Evolutionary conservation across 2,797 vertebrate genomes (phyloP), one percentile per base, ranked within the genome.

Genomic region (Gephyroberyx darwinii): DNA sequence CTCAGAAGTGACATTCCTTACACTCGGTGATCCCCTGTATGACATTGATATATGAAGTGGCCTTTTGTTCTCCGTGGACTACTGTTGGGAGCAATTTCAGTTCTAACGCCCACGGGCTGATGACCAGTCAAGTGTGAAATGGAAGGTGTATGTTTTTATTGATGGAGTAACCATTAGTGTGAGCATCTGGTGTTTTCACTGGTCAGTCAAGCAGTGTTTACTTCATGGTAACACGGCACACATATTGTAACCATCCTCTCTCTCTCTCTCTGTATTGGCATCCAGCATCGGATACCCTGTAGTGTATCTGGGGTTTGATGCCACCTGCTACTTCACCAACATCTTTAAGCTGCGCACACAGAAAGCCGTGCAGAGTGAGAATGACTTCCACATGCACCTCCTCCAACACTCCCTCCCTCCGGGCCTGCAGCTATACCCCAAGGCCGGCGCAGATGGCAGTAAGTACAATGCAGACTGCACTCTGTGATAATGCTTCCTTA

Each of bases 291-390:
- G 94, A 50, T 95, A 95, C 83, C 94, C 94, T 26, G 89, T 95
- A 0, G 94, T 94, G 33, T 95, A 94, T 75, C 85, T 95, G 81
- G 94, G 94, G 45, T 95, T 95, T 71, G 94, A 95, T 76, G 93
- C 92, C 81, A 94, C 94, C 70, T 95, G 94, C 86, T 95, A 95
- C 87, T 94, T 95, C 89, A 93, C 92, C 80, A 93, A 93, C 84
- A 90, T 94, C 78, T 93, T 95, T 39, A 95, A 94, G 86, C 88
- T 94, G 83, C 92, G 93, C 45, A 90, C 92, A 41, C 93, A 94
- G 85, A 95, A 94, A 85, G 90, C 92, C 0, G 92, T 94, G 69
- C 92, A 90, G 82, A 93, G 83, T 8, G 93, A 94, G 55, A 95
- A 93, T 5, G 90, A 94, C 81, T 92, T 94, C 80, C 93, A 94